Evolutionary conservation across 2,888 invertebrate species (phyloP).

Genomic region (Meloe dianella): DNA sequence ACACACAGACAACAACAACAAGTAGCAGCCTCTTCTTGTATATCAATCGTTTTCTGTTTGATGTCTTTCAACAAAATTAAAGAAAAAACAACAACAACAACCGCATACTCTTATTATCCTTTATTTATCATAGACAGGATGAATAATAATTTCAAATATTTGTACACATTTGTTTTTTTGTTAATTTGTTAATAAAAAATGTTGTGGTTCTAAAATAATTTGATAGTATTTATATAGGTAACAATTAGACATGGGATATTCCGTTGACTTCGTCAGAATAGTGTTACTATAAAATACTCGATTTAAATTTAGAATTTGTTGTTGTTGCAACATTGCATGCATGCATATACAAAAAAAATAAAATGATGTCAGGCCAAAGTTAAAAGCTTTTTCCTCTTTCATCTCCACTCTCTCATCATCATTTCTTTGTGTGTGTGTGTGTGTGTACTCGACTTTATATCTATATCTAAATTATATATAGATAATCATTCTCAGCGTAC

Average conservation of each 20-base stretch:
- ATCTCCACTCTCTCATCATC: not conserved
- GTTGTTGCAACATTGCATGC: conserved; percentile 8
- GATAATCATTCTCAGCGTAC: not conserved
- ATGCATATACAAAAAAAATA: not conserved
- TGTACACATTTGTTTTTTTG: no score
- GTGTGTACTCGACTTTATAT: not conserved
- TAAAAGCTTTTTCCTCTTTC: conserved; percentile 10
- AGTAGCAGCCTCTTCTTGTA: no score
- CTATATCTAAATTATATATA: not conserved
- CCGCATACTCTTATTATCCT: no score
- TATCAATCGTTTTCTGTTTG: not conserved
- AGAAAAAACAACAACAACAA: no score
- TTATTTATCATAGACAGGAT: no score
- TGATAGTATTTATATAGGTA: no score
- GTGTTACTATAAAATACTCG: not conserved
- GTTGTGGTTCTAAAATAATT: no score
- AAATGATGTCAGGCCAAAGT: conserved; percentile 11
- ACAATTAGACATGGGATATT: not conserved
- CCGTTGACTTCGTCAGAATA: not conserved
- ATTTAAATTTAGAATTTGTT: conserved; percentile 8
- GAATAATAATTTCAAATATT: no score
- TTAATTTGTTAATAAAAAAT: no score
- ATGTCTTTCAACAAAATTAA: not conserved
- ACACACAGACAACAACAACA: no score
- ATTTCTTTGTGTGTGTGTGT: conserved; percentile 8